Evolutionary conservation across 2,797 vertebrate species (phyloP), one percentile per base, ranked within the genome.

Genomic region (Steatocranus sp.): DNA sequence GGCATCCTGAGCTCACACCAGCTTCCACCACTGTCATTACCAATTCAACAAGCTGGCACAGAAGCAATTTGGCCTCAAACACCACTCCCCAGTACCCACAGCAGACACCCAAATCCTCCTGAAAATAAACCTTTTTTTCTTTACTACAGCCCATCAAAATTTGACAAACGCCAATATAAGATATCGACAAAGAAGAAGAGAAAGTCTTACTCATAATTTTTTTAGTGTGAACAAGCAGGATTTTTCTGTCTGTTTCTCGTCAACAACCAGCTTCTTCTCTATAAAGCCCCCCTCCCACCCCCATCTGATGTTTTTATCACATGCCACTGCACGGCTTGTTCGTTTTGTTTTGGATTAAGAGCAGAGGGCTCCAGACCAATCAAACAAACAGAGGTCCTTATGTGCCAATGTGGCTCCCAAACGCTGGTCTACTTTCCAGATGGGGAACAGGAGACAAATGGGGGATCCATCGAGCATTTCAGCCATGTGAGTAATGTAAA

Each of bases 261-360:
- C 85, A 75, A 79, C 83, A 84, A 84, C 78, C 80, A 56, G 76
- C 80, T 86, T 56, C 34, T 81, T 82, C 84, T 81, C 81, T 76
- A 86, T 87, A 81, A 85, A 88, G 17, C 63, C 78, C 36, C 78
- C 83, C 79, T 70, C 78, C 43, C 75, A 79, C 78, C 38, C 80
- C 84, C 79, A 92, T 92, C 91, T 90, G 91, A 95, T 91, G 91
- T 87, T 83, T 91, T 94, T 89, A 91, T 93, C 89, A 88, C 89
- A 93, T 86, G 86, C 88, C 83, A 63, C 53, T 56, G 53, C 91
- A 70, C 61, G 83, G 87, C 89, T 86, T 94, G 92, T 93, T 91
- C 80, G 41, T 93, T 94, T 94, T 92, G 93, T 94, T 95, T 92
- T 93, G 94, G 93, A 95, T 95, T 94, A 92, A 89, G 82, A 93